Percentiles rank a stretch among this genome's conserved stretches.
phyloP scores from a whole-genome alignment of 2,113 vertebrate genomes.

The Onychorhynchus coronatus region DNA sequence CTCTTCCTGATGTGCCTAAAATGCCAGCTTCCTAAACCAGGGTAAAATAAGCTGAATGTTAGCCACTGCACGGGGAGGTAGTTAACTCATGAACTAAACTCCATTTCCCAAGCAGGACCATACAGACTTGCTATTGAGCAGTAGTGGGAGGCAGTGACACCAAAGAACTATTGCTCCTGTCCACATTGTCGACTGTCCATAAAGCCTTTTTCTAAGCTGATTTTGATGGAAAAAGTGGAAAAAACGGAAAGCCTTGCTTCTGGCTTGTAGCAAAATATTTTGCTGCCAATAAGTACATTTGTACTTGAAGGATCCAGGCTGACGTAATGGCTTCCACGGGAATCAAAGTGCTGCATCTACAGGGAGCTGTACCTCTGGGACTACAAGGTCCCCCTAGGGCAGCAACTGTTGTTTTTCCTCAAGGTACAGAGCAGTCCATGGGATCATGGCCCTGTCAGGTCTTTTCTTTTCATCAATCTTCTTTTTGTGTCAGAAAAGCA shows the following conservation, averaged over 20 bases:
- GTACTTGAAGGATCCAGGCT: background rate
- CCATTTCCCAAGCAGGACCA: background rate
- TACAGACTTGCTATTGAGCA: background rate
- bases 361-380: background rate
- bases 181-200: background rate
- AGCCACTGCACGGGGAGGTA: background rate
- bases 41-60: background rate
- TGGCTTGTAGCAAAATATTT: background rate
- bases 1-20: background rate
- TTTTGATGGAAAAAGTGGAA: background rate
- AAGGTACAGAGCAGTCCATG: background rate
- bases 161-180: background rate
- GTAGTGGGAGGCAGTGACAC: background rate
- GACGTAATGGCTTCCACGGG: background rate
- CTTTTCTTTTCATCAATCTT: background rate
- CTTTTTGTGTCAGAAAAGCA: background rate
- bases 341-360: background rate
- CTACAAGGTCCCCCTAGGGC: background rate
- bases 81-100: background rate
- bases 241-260: background rate
- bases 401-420: background rate
- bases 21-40: background rate
- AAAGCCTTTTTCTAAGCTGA: background rate
- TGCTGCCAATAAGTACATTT: background rate
- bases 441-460: background rate